Conservation (phyloP, 2,888 invertebrate genomes). For the Drosophila buzzatii region DNA sequence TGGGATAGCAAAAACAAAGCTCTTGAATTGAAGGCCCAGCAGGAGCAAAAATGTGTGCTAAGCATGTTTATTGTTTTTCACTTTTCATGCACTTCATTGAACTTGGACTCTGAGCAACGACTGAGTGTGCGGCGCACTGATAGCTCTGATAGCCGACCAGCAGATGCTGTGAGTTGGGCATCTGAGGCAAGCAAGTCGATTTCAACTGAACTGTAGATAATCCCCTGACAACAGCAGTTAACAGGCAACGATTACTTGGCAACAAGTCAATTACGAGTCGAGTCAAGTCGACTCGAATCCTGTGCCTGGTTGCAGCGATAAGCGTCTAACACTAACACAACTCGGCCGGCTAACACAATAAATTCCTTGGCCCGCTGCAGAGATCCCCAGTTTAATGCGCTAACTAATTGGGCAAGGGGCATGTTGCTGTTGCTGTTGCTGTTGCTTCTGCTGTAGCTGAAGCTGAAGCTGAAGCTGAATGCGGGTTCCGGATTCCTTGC, state of each 20-base stretch:
- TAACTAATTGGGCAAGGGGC: constrained; percentile 74
- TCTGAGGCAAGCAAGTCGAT: constrained; percentile 53
- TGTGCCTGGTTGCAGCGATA: constrained; percentile 71
- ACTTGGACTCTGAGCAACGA: constrained; percentile 28
- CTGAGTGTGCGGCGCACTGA: constrained; percentile 23
- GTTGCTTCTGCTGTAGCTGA: not conserved
- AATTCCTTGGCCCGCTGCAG: constrained; percentile 64
- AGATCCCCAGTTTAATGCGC: constrained; percentile 75
- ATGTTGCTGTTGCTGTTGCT: not conserved
- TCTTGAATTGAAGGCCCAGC: constrained; percentile 47
- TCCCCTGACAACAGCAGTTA: constrained; percentile 82
- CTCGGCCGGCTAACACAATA: constrained; percentile 65
- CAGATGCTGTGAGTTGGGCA: constrained; percentile 15
- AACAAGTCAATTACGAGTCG: constrained; percentile 78
- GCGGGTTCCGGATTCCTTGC: constrained; percentile 40
- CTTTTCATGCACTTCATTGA: constrained; percentile 73
- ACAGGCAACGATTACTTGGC: constrained; percentile 82
- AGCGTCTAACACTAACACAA: constrained; percentile 53
- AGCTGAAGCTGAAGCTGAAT: constrained; percentile 30
- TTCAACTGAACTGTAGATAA: constrained; percentile 79
- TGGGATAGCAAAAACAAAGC: constrained; percentile 54
- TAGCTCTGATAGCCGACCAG: constrained; percentile 25
- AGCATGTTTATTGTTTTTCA: constrained; percentile 80
- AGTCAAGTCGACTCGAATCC: constrained; percentile 25
- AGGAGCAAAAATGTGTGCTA: constrained; percentile 33